Conservation (phyloP, 2,888 invertebrate species). For the Xiphydria camelus region DNA sequence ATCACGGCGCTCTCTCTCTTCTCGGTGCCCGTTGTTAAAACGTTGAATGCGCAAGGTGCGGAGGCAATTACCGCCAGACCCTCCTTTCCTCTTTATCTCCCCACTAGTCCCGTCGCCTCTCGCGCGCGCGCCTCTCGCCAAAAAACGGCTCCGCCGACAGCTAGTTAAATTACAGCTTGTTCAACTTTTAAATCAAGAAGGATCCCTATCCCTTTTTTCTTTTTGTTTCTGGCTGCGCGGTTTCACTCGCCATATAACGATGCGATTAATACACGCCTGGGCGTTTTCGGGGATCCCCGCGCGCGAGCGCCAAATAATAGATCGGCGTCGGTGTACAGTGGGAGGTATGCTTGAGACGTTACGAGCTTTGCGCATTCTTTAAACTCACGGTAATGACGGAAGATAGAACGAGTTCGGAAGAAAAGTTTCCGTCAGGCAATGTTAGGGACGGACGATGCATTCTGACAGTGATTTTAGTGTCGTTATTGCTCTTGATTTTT, state of each 20-base stretch:
- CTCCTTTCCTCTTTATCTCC: not conserved
- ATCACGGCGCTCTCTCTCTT: too few species aligned
- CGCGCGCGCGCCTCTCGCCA: not conserved
- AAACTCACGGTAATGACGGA: too few species aligned
- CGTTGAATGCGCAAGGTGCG: not conserved
- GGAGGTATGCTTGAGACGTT: not conserved
- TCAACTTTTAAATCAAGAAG: slow-evolving; percentile 4
- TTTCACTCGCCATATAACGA: not conserved
- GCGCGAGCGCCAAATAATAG: not conserved
- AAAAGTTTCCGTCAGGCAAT: too few species aligned
- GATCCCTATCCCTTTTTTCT: not conserved
- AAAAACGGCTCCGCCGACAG: not conserved
- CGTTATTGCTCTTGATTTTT: not conserved
- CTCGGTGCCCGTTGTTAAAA: too few species aligned
- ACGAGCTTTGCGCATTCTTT: too few species aligned
- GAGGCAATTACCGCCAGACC: not conserved
- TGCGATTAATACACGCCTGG: slow-evolving; percentile 5
- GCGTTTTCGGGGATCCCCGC: not conserved
- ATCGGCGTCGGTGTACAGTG: not conserved
- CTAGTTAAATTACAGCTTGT: slow-evolving; percentile 6
- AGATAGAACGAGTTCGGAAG: too few species aligned
- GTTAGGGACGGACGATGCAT: too few species aligned
- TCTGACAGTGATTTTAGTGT: too few species aligned
- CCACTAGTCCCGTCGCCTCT: not conserved
- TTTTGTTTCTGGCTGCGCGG: not conserved